These are phyloP conservation scores for Sebastes vulpes DNA, from an alignment of 2,797 vertebrate genomes.

Conservation along the genomic window DNA sequence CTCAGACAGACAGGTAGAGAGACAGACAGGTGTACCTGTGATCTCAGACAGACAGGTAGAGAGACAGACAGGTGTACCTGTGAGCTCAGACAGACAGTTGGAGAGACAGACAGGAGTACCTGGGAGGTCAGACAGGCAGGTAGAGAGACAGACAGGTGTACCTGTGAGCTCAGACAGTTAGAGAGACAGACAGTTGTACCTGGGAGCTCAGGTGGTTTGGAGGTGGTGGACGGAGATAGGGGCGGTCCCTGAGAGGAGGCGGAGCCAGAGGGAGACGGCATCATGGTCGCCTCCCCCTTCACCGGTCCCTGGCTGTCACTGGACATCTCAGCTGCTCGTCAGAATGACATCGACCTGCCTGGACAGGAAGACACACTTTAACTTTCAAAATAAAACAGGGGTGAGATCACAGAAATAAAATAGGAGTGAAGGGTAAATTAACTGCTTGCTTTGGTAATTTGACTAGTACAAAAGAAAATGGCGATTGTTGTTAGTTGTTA, in stretches of 20 bases:
- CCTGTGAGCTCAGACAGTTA: constrained; percentile 86
- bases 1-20: too few species aligned
- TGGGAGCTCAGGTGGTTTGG: constrained; percentile 94
- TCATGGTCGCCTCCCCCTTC: constrained; percentile 91
- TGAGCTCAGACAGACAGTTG: too few species aligned
- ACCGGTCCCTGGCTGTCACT: constrained; percentile 93
- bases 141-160: constrained; percentile 61
- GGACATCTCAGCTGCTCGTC: constrained; percentile 87
- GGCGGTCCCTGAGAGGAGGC: constrained; percentile 91
- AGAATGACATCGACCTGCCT: constrained; percentile 69
- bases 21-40: too few species aligned
- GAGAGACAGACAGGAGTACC: too few species aligned
- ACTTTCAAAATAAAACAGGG: constrained; percentile 17
- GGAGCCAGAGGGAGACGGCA: constrained; percentile 90
- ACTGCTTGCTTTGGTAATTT: too few species aligned
- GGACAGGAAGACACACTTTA: constrained; percentile 11
- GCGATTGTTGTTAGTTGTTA: too few species aligned
- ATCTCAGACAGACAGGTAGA: too few species aligned
- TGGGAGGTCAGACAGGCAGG: not conserved
- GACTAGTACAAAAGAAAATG: too few species aligned
- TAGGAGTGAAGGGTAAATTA: too few species aligned
- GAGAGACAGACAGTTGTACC: constrained; percentile 79
- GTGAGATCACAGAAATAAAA: not conserved
- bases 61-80: too few species aligned
- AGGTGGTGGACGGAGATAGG: constrained; percentile 89